A percentile compares a stretch with the other conserved stretches of the same genome.
These are phyloP conservation scores for Trachelus tabidus DNA, from an alignment of 2,888 invertebrate species.

Conservation along the genomic window DNA sequence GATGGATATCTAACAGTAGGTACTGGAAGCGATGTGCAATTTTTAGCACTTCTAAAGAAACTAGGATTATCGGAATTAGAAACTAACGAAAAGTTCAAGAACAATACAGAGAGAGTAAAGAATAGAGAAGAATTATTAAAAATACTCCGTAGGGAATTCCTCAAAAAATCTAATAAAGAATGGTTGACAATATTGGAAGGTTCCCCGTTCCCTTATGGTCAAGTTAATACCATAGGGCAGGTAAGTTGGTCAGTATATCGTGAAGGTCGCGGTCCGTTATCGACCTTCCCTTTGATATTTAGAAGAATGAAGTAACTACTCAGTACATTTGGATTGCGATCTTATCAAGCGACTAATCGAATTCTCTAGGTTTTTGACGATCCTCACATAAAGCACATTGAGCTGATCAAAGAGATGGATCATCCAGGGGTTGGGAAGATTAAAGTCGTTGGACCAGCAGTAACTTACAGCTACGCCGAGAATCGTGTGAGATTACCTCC, in stretches of 20 bases:
- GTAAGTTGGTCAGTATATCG: slow-evolving; percentile 50
- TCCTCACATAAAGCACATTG: slow-evolving; percentile 82
- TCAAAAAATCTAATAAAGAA: slow-evolving; percentile 76
- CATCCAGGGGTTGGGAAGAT: slow-evolving; percentile 79
- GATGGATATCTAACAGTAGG: slow-evolving; percentile 90
- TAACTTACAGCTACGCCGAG: slow-evolving; percentile 79
- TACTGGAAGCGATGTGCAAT: slow-evolving; percentile 87
- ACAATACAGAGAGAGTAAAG: slow-evolving; percentile 80
- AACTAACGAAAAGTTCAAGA: slow-evolving; percentile 73
- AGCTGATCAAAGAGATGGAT: slow-evolving; percentile 77
- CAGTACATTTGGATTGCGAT: neutral
- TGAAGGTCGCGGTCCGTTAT: slow-evolving; percentile 2
- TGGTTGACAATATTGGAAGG: slow-evolving; percentile 81
- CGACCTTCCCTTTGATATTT: neutral
- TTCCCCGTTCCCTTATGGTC: slow-evolving; percentile 87
- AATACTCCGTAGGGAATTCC: slow-evolving; percentile 72
- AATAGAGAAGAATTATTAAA: slow-evolving; percentile 78
- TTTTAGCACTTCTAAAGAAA: slow-evolving; percentile 76
- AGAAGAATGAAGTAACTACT: neutral
- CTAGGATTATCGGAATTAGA: slow-evolving; percentile 74
- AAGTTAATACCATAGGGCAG: slow-evolving; percentile 86
- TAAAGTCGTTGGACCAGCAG: slow-evolving; percentile 88
- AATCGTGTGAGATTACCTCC: slow-evolving; percentile 81
- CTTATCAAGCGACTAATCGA: slow-evolving; percentile 1
- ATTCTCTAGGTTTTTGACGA: slow-evolving; percentile 80